Evolutionary conservation across 2,888 invertebrate genomes (phyloP).

Genomic region (Eueremaeus valkanovi): DNA sequence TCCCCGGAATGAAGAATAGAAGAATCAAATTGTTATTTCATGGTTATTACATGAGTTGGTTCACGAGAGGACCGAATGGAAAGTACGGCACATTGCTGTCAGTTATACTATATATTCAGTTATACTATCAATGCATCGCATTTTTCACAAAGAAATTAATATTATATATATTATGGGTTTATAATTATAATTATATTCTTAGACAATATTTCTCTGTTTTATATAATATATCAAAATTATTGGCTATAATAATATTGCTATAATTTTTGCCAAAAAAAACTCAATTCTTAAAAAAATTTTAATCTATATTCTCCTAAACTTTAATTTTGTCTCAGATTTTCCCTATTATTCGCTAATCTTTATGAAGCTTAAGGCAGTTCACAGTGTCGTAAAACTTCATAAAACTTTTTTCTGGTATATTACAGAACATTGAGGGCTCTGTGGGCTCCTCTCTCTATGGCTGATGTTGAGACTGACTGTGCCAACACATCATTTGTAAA

Average conservation of each 20-base stretch:
- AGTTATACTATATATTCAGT: neutral
- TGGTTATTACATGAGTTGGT: conserved; percentile 8
- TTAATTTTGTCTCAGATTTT: conserved; percentile 11
- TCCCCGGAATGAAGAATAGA: neutral
- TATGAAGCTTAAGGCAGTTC: conserved; percentile 12
- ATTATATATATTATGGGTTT: conserved; percentile 3
- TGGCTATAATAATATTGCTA: neutral
- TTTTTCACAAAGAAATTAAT: conserved; percentile 6
- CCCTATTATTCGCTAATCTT: conserved; percentile 3
- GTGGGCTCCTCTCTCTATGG: neutral
- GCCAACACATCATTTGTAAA: conserved; percentile 9
- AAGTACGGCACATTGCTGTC: conserved; percentile 21
- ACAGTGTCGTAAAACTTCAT: conserved; percentile 6
- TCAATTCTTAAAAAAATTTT: too few relatives aligned
- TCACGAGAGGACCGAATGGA: conserved; percentile 2
- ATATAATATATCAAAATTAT: conserved; percentile 13
- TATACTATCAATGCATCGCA: neutral
- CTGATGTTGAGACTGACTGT: neutral
- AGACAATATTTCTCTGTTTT: neutral
- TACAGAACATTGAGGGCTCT: neutral
- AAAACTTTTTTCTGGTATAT: neutral
- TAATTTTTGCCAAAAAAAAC: neutral
- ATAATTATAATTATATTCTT: conserved; percentile 11
- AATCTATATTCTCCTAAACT: neutral
- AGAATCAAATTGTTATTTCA: conserved; percentile 15